Evolutionary conservation across 2,888 invertebrate genomes (phyloP).

Genomic region (Archips crataeganus): DNA sequence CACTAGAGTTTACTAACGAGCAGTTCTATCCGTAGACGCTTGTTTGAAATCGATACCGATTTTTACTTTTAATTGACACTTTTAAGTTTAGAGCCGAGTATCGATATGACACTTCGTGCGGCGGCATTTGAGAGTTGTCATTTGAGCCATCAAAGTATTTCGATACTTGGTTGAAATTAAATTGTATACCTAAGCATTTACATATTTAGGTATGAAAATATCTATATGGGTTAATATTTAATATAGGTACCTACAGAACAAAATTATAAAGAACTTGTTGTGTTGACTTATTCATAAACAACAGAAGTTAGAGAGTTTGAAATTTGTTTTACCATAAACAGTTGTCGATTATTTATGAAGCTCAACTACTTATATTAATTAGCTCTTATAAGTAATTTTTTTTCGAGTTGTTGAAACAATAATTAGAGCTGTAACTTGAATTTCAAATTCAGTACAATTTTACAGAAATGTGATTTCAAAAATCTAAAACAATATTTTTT

Average conservation of each 20-base stretch:
- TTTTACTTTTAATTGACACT: not conserved
- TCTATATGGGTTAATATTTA: too few relatives aligned
- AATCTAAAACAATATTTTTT: too few relatives aligned
- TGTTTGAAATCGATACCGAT: not conserved
- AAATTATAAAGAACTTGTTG: too few relatives aligned
- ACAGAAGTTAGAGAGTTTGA: not conserved
- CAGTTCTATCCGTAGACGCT: conserved; percentile 2
- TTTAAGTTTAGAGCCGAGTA: not conserved
- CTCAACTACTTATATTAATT: too few relatives aligned
- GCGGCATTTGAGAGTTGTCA: not conserved
- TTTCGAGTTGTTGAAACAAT: too few relatives aligned
- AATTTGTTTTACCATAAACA: not conserved
- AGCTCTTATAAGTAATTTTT: too few relatives aligned
- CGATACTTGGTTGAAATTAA: not conserved
- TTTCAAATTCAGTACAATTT: too few relatives aligned
- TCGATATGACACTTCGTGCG: not conserved
- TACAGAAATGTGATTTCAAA: too few relatives aligned
- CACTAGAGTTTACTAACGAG: not conserved
- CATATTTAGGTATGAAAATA: too few relatives aligned
- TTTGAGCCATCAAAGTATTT: not conserved
- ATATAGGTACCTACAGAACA: too few relatives aligned
- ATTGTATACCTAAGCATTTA: too few relatives aligned
- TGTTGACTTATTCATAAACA: not conserved
- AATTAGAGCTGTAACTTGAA: too few relatives aligned
- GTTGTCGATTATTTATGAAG: not conserved